phyloP scores from a whole-genome alignment of 92 coral and sea anemone species.

The Micromussa lordhowensis region DNA sequence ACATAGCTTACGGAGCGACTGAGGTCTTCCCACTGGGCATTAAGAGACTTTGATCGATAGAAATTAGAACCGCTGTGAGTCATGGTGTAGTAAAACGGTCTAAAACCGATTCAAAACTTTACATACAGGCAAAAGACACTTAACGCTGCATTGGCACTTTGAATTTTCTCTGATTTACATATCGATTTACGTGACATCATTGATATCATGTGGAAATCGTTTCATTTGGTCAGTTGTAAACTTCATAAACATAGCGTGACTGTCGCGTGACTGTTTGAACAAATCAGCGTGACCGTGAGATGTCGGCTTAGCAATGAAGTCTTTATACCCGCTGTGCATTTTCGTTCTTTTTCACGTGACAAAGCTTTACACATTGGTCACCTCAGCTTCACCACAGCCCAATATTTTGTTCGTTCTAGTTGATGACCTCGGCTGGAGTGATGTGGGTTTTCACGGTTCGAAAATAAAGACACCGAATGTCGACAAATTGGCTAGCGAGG shows the following conservation, averaged over 20 bases:
- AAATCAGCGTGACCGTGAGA: neutral
- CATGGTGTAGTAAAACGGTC: neutral
- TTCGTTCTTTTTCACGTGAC: neutral
- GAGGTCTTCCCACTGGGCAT: constrained; percentile 91
- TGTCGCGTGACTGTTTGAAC: neutral
- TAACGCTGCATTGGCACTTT: neutral
- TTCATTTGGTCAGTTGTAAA: constrained; percentile 8
- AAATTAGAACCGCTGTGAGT: constrained; percentile 39
- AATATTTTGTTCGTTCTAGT: constrained; percentile 60
- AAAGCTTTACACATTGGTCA: constrained; percentile 2
- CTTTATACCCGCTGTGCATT: too few species aligned
- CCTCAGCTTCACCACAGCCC: constrained; percentile 28
- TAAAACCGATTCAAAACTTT: too few species aligned
- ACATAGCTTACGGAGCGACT: constrained; percentile 83
- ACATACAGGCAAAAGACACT: neutral
- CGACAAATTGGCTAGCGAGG: constrained; percentile 64
- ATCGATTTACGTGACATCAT: constrained; percentile 9
- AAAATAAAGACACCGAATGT: constrained; percentile 64
- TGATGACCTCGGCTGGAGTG: constrained; percentile 79
- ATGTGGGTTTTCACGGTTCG: constrained; percentile 72
- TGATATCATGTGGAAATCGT: neutral
- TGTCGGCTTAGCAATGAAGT: neutral
- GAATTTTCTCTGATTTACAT: neutral
- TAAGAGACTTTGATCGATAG: constrained; percentile 78
- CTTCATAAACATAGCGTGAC: neutral